Percentiles rank a stretch among this genome's conserved stretches.
Conservation (phyloP, 2,888 invertebrate genomes). For the Lordiphosa fenestrarum region DNA sequence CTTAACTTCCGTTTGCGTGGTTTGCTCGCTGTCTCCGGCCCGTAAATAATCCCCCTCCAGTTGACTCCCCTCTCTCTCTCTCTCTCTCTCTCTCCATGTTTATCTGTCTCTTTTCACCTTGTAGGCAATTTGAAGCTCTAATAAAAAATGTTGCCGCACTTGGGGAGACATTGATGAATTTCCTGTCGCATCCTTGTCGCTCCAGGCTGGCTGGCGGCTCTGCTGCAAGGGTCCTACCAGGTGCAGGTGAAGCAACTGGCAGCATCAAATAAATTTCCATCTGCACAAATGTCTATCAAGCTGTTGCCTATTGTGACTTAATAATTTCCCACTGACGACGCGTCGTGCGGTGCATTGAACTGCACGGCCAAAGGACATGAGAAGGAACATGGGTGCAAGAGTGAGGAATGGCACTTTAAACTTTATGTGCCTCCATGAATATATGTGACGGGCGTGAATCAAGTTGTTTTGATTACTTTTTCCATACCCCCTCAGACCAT, state of each 20-base stretch:
- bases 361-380: conserved; percentile 12
- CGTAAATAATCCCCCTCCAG: conserved; percentile 52
- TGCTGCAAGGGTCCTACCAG: neutral
- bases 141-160: conserved; percentile 48
- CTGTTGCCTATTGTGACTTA: conserved; percentile 66
- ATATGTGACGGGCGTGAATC: no score
- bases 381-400: no score
- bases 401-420: no score
- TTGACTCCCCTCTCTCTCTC: neutral
- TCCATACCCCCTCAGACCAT: neutral
- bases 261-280: conserved; percentile 54
- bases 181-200: conserved; percentile 64
- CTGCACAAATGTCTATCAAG: conserved; percentile 55
- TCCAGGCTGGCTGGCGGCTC: conserved; percentile 20
- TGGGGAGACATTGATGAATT: conserved; percentile 72
- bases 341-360: conserved; percentile 61
- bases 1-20: conserved; percentile 58
- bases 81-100: conserved; percentile 6
- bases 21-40: conserved; percentile 44
- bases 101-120: conserved; percentile 23
- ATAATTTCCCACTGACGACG: conserved; percentile 69
- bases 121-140: conserved; percentile 67
- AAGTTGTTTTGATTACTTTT: no score
- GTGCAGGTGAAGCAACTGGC: conserved; percentile 24
- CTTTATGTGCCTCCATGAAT: no score